Percentiles rank a stretch among this genome's conserved stretches.
Evolutionary conservation across 1,140 invertebrate genomes (phyloP).

Genomic region (Zaprionus capensis): DNA sequence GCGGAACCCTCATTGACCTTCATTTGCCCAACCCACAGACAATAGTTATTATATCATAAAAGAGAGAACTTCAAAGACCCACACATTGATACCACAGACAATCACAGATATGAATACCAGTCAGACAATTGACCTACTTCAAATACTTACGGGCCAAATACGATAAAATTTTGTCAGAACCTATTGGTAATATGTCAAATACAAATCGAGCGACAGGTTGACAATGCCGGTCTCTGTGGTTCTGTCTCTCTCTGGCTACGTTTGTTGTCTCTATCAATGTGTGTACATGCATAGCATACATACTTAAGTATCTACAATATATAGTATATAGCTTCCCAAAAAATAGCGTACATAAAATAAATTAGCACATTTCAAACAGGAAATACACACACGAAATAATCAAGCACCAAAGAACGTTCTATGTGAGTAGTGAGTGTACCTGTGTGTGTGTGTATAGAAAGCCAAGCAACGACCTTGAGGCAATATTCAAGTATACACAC

Average conservation of each 20-base stretch:
- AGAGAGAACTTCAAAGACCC: neutral
- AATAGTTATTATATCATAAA: conserved; percentile 3
- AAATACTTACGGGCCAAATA: conserved; percentile 8
- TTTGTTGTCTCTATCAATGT: conserved; percentile 2
- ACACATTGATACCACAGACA: conserved; percentile 4
- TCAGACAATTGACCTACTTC: conserved; percentile 48
- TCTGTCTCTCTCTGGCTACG: neutral
- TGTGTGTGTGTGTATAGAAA: conserved; percentile 34
- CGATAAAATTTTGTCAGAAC: conserved; percentile 10
- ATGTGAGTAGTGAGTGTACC: conserved; percentile 10
- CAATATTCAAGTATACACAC: conserved; percentile 37
- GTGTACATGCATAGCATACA: conserved; percentile 3
- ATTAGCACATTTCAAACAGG: conserved; percentile 67
- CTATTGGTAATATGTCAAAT: conserved; percentile 13
- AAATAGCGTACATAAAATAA: conserved; percentile 48
- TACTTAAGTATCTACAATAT: conserved; percentile 6
- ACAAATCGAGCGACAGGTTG: conserved; percentile 33
- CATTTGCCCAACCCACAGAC: conserved; percentile 5
- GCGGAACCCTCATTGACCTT: conserved; percentile 31
- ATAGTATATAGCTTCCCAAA: conserved; percentile 30
- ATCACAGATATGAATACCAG: neutral
- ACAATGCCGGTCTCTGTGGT: conserved; percentile 36
- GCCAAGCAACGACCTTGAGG: conserved; percentile 53
- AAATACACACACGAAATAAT: conserved; percentile 56
- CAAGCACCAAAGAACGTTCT: conserved; percentile 50